Evolutionary conservation across 2,797 vertebrate genomes (phyloP).

Genomic region (Helicolenus hilgendorfi): DNA sequence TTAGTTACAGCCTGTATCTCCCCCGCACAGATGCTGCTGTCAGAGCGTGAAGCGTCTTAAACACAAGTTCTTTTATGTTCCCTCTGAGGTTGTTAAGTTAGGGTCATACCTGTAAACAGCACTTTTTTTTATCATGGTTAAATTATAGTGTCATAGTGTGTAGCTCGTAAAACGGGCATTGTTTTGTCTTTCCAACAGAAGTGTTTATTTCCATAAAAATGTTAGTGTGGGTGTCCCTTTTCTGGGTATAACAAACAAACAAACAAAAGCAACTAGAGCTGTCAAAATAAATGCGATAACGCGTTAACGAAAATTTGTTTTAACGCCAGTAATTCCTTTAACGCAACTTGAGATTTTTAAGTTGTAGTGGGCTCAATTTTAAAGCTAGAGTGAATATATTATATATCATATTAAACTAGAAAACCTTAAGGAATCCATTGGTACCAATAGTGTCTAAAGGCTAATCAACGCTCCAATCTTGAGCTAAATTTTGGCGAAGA

Average conservation of each 20-base stretch:
- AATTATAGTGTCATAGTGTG: constrained; percentile 45
- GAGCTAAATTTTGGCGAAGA: accelerated
- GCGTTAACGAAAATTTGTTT: background rate
- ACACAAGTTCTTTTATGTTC: constrained; percentile 57
- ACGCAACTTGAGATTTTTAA: background rate
- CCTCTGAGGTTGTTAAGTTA: constrained; percentile 59
- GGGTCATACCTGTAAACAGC: constrained; percentile 64
- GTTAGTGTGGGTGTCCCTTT: background rate
- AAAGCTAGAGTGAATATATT: background rate
- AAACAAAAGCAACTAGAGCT: background rate
- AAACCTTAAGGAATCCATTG: background rate
- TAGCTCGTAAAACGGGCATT: constrained; percentile 22
- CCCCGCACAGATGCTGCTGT: constrained; percentile 51
- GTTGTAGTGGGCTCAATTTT: background rate
- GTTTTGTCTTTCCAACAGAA: constrained; percentile 2
- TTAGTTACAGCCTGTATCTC: constrained; percentile 69
- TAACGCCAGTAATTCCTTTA: background rate
- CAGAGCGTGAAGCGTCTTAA: constrained; percentile 52
- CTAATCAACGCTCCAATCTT: too few species aligned
- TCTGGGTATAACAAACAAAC: background rate
- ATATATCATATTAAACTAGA: accelerated
- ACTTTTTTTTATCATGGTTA: constrained; percentile 41
- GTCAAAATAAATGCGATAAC: background rate
- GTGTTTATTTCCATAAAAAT: constrained; percentile 27
- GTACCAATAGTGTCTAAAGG: background rate